Conservation (phyloP, 2,113 vertebrate genomes). For the Lepidothrix coronata region DNA sequence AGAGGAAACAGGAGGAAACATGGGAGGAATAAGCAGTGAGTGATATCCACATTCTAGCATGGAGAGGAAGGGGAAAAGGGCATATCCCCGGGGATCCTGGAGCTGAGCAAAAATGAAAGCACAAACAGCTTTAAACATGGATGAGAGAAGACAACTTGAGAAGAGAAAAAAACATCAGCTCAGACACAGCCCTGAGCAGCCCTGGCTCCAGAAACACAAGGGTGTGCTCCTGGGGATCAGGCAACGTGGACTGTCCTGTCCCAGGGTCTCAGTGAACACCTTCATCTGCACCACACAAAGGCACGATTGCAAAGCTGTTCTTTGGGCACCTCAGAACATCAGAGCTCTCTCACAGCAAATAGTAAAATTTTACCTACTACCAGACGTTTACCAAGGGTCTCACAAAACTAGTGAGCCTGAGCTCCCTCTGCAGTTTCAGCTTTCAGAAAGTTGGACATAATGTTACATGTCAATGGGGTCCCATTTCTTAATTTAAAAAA, state of each 20-base stretch:
- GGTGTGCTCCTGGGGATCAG: neutral
- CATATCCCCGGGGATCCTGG: neutral
- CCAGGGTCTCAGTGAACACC: neutral
- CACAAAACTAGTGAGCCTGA: neutral
- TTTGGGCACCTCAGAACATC: too few relatives aligned
- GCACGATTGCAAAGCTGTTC: neutral
- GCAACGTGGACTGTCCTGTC: neutral
- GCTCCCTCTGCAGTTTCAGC: neutral
- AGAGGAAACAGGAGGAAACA: neutral
- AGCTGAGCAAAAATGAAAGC: neutral
- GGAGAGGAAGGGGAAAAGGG: neutral
- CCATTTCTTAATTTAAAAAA: neutral
- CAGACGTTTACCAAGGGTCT: neutral
- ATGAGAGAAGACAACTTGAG: neutral
- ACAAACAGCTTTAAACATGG: neutral
- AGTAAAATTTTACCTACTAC: neutral
- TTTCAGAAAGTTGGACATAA: neutral
- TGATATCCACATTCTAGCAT: neutral
- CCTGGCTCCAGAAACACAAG: neutral
- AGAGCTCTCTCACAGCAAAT: neutral
- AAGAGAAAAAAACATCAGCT: neutral
- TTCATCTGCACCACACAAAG: neutral
- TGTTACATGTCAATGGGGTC: neutral
- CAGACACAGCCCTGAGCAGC: neutral
- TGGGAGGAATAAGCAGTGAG: neutral